phyloP scores from a whole-genome alignment of 2,797 vertebrate species.

The Anguilla obscura region DNA sequence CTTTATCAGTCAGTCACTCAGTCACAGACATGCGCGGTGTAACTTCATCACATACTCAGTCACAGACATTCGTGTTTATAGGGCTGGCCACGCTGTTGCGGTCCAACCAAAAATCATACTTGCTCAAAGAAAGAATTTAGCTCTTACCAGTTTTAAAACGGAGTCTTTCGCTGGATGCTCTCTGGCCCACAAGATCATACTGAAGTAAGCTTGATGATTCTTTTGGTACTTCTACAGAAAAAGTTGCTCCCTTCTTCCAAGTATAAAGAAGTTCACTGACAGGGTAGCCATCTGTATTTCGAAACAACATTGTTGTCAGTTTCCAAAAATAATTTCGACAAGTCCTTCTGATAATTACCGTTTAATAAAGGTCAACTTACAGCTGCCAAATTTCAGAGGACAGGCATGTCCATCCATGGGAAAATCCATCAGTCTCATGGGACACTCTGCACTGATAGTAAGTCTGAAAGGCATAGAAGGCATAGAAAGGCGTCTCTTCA shows the following conservation, averaged over 20 bases:
- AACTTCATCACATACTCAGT: no score
- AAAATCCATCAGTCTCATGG: conserved; percentile 75
- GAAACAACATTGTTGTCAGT: conserved; percentile 2
- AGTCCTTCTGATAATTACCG: neutral
- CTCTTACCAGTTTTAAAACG: conserved; percentile 73
- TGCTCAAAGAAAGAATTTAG: neutral
- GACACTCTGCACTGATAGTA: conserved; percentile 76
- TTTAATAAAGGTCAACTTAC: conserved; percentile 57
- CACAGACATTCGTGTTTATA: no score
- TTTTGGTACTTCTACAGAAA: conserved; percentile 74
- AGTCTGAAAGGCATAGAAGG: conserved; percentile 59
- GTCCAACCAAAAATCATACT: neutral
- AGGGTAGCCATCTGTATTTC: conserved; percentile 73
- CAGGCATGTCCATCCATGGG: conserved; percentile 81
- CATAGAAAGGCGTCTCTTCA: neutral
- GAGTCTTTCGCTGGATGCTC: conserved; percentile 68
- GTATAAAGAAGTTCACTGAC: conserved; percentile 75
- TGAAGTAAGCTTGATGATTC: conserved; percentile 80
- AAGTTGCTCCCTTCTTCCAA: conserved; percentile 73
- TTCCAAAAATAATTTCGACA: neutral
- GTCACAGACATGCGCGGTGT: no score
- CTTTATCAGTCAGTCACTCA: no score
- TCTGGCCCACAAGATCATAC: conserved; percentile 76
- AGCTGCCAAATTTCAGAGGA: conserved; percentile 80
- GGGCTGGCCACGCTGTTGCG: no score